Evolutionary conservation across 2,888 invertebrate species (phyloP), one percentile per base, ranked within the genome.

Genomic region (Dexiosoma caninum): DNA sequence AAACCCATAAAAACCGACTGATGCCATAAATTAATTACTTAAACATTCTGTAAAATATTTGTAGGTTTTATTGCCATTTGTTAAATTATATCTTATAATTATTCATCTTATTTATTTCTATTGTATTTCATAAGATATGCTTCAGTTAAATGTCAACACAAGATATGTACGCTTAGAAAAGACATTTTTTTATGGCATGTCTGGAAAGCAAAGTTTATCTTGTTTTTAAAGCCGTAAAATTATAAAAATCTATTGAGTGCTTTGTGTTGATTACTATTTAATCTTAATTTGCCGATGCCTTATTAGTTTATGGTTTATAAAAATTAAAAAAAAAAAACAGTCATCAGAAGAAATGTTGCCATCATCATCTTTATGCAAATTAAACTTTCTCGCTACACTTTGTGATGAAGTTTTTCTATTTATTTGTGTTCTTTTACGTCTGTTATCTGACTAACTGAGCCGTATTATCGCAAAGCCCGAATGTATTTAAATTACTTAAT

Each of bases 401-500:
- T 44, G 67, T 62, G 19, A 42, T 35, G n/a, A 46, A 32, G 21
- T 10, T 46, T 59, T 55, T 10, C 19, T 40, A 9, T 19, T 19
- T 6, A 42, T 23, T 46, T n/a, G 16, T 30, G 51, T 69, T 10
- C 30, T 62, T 21, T 42, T 19, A 30, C 37, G 14, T 12, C 35
- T 59, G 53, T 14, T 12, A 5, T 37, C 44, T 49, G 72, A 51
- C n/a, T 27, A 5, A 27, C 60, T 67, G 46, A 62, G 71, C 19
- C 32, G 14, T 59, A 64, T 77, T 77, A 77, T 81, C 77, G 40
- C 14, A 74, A 59, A 64, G 51, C 37, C 77, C 77, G 72, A 77
- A 81, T 64, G 72, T 81, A 81, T 81, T 81, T 81, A 74, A 81
- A 81, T 81, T 77, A 64, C 77, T 81, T 77, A 81, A 81, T 81